A percentile compares a stretch with the other conserved stretches of the same genome.
These are phyloP conservation scores for Chrysogorgia sp. DNA, from an alignment of 92 coral and sea anemone species.

Conservation along the genomic window DNA sequence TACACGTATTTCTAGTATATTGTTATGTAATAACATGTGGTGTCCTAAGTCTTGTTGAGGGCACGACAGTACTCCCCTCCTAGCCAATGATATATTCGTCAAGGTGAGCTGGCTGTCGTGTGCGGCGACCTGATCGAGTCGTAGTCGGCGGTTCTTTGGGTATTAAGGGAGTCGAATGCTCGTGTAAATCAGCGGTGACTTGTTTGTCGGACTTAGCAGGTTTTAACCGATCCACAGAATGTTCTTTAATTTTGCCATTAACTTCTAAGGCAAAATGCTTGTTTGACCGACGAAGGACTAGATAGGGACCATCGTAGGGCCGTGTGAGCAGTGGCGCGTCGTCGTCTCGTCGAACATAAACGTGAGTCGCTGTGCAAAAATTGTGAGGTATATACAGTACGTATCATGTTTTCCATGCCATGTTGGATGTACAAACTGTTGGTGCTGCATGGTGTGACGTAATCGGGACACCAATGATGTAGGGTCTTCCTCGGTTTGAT, in stretches of 20 bases:
- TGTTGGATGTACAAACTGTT: too few relatives aligned
- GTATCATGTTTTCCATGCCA: conserved; percentile 9
- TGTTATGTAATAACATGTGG: too few relatives aligned
- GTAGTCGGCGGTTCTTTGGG: too few relatives aligned
- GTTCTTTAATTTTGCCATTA: too few relatives aligned
- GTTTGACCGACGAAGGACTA: conserved; percentile 40
- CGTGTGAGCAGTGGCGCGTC: conserved; percentile 44
- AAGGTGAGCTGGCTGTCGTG: too few relatives aligned
- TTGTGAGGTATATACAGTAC: conserved; percentile 31
- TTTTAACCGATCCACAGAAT: conserved; percentile 50
- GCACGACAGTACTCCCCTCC: too few relatives aligned
- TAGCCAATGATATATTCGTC: too few relatives aligned
- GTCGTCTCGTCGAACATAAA: conserved; percentile 43
- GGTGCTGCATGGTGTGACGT: conserved; percentile 26
- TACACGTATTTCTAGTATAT: too few relatives aligned
- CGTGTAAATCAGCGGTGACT: conserved; percentile 6
- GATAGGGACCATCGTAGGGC: conserved; percentile 58
- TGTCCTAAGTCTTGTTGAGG: too few relatives aligned
- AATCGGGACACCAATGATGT: conserved; percentile 40
- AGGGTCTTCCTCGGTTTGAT: too few relatives aligned
- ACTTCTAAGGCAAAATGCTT: conserved; percentile 62
- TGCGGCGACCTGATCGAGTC: too few relatives aligned
- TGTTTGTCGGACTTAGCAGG: conserved; percentile 18
- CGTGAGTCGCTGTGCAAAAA: conserved; percentile 44
- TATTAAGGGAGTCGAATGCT: too few relatives aligned